Evolutionary conservation across 2,797 vertebrate species (phyloP), one percentile per base, ranked within the genome.

Genomic region (Gambelia wislizenii): DNA sequence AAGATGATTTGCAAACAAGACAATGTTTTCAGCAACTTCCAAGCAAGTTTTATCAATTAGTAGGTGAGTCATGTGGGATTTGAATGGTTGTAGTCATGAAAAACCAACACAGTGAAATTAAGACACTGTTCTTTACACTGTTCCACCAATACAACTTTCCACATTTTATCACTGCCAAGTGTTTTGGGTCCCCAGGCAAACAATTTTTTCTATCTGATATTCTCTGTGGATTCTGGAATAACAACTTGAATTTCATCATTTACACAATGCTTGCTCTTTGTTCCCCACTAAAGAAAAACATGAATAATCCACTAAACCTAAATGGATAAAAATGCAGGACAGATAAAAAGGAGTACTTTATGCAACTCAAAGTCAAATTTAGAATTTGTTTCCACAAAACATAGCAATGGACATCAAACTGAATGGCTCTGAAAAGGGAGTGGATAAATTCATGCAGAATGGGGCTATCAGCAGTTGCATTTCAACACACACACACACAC

Each of bases 51-150:
- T 86, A 82, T 82, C 84, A 85, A 64, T 85, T 75, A 67, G 47
- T 81, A 22, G 30, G n/a, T 89, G 89, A 89, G 59, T 89, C 84
- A 89, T 67, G n/a, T 77, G 30, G 47, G 84, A 86, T 75, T 76
- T 82, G 56, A 22, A 56, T 86, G 27, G 30, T n/a, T 75, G 22
- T 12, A 18, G 44, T 54, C 52, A 47, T 86, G 78, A 86, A 86
- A 86, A 82, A 75, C 14, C 4, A 70, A 72, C 18, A 8, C 4
- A 22, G 4, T 54, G 84, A 67, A 80, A 80, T 61, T 18, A 72
- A 76, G 30, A 39, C n/a, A 77, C 36, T 76, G 70, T 81, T 82
- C 84, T 86, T 86, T 30, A 75, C 1, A 69, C 8, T 76, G 70
- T 56, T 47, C 89, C 69, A 39, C 78, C 56, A 89, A 89, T 76